Evolutionary conservation across 2,797 vertebrate genomes (phyloP).

Genomic region (Phalanger gymnotis): DNA sequence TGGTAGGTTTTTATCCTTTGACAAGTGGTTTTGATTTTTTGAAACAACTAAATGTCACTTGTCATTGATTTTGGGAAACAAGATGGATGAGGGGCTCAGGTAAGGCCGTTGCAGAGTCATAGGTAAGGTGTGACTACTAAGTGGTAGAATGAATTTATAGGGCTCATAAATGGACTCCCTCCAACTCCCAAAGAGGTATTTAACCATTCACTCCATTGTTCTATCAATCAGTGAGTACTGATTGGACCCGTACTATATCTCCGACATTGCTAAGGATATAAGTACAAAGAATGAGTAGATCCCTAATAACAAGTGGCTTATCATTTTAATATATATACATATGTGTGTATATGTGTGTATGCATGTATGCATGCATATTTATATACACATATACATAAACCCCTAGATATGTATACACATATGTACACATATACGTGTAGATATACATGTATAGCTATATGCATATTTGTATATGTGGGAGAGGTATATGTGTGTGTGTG

Average conservation of each 20-base stretch:
- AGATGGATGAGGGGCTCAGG: background rate
- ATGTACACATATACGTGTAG: too few species aligned
- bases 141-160: background rate
- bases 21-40: background rate
- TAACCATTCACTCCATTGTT: background rate
- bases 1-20: background rate
- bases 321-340: background rate
- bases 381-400: too few species aligned
- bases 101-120: background rate
- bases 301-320: background rate
- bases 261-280: background rate
- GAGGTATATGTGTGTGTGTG: too few species aligned
- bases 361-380: too few species aligned
- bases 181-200: background rate
- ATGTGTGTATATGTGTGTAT: too few species aligned
- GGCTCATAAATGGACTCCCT: background rate
- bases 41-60: background rate
- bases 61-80: background rate
- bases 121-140: background rate
- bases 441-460: background rate
- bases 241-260: background rate
- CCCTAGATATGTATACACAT: too few species aligned
- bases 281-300: background rate
- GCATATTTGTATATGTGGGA: too few species aligned
- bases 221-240: background rate